Conservation (phyloP, 2,113 vertebrate species). For the Ranitomeya imitator region DNA sequence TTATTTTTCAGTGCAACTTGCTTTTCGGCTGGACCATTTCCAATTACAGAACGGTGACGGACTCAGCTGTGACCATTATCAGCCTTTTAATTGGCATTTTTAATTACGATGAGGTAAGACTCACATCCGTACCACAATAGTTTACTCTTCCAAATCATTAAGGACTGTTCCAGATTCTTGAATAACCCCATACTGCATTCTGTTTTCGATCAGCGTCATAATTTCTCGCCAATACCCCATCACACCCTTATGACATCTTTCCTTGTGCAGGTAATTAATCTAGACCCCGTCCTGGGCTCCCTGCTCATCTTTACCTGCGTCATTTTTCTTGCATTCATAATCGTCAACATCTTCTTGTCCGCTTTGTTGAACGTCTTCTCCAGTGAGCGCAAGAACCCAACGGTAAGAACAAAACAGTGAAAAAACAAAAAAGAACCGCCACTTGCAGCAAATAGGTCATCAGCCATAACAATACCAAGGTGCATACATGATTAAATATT, state of each 20-base stretch:
- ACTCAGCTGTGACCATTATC: slow-evolving; percentile 60
- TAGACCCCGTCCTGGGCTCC: slow-evolving; percentile 61
- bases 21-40: slow-evolving; percentile 61
- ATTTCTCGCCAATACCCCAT: too few relatives aligned
- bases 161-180: too few relatives aligned
- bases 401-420: slow-evolving; percentile 55
- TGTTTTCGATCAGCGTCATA: too few relatives aligned
- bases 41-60: slow-evolving; percentile 60
- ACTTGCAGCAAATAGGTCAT: too few relatives aligned
- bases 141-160: background rate
- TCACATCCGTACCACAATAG: background rate
- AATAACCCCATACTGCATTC: too few relatives aligned
- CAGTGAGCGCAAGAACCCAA: slow-evolving; percentile 61
- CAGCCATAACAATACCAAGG: too few relatives aligned
- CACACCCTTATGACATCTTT: background rate
- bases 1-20: slow-evolving; percentile 63
- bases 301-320: slow-evolving; percentile 62
- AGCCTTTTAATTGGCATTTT: slow-evolving; percentile 62
- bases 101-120: slow-evolving; percentile 57
- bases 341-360: slow-evolving; percentile 67
- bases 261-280: slow-evolving; percentile 58
- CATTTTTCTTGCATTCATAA: slow-evolving; percentile 61
- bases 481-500: too few relatives aligned
- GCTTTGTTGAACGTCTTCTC: slow-evolving; percentile 63
- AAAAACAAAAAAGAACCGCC: too few relatives aligned